Evolutionary conservation across 2,888 invertebrate species (phyloP).

Genomic region (Cheilosia impressa): DNA sequence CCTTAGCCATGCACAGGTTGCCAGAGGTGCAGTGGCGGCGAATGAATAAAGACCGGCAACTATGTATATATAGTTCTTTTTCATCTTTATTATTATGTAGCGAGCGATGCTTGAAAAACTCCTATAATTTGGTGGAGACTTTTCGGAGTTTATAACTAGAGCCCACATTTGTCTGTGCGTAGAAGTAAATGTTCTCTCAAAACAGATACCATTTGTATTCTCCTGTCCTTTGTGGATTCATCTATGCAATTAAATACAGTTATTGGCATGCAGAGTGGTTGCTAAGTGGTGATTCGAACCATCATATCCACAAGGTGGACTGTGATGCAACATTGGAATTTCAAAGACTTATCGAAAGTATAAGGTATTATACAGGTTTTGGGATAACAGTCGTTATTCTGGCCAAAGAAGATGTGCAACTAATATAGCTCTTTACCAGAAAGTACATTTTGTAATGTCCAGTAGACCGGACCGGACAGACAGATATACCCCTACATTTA

Average conservation of each 20-base stretch:
- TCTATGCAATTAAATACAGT: neutral
- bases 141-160: neutral
- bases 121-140: neutral
- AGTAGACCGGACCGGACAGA: neutral
- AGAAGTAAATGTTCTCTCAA: neutral
- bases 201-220: neutral
- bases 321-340: neutral
- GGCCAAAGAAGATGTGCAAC: neutral
- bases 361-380: neutral
- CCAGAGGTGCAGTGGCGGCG: constrained; percentile 2
- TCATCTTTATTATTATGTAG: neutral
- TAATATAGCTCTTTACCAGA: neutral
- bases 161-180: neutral
- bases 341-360: neutral
- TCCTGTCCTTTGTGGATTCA: neutral
- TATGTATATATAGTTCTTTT: neutral
- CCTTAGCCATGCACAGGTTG: constrained; percentile 26
- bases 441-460: neutral
- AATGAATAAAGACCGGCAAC: neutral
- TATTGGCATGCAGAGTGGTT: neutral
- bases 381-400: neutral
- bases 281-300: neutral
- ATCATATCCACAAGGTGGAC: neutral
- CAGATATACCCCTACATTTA: neutral
- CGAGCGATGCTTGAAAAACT: neutral